Base-by-base conservation (phyloP, 2,888 invertebrate genomes). In the Macaria liturata region DNA sequence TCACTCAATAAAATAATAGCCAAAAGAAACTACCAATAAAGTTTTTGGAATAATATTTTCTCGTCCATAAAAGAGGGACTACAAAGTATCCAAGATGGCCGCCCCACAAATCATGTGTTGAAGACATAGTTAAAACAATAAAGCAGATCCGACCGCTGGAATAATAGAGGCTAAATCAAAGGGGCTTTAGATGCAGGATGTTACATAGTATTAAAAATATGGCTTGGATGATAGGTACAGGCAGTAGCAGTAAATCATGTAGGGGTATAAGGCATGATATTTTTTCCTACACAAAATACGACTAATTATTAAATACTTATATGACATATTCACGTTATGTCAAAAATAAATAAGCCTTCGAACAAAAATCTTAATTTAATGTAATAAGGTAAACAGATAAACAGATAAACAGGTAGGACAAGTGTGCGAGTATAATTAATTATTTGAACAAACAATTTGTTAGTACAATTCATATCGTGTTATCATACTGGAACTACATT, bases 131-230 rank as follows among this genome's bases (percentile, higher is more conserved):
- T 78, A 71, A 77, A 75, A 80, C 76, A 76, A 74, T 74, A 72
- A 75, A 75, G 62, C 73, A 72, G 75, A 71, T 59, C 60, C 66
- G 59, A 70, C 81, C 80, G 70, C 81, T 81, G 75, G 74, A 79
- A 83, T 84, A 86, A 86, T 82, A 83, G 75, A 68, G 59, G 57
- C 69, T 82, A 79, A 81, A 82, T 83, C 80, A 83, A 80, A 81
- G 73, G 59, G 73, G 72, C 78, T 78, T 76, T 76, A 76, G 48
- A 45, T 48, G 69, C 71, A 74, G 76, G 75, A 76, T 74, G 75
- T 76, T 52, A 9, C 81, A 76, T 76, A 71, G 80, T 84, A 84
- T 84, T 81, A 81, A 81, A n/a, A 82, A 78, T 73, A 76, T 78
- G 62, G 61, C 66, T 70, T 69, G 20, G 30, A 4, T 46, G 32